These are phyloP conservation scores for Cyanistes caeruleus DNA, from an alignment of 2,113 vertebrate species.

Conservation along the genomic window DNA sequence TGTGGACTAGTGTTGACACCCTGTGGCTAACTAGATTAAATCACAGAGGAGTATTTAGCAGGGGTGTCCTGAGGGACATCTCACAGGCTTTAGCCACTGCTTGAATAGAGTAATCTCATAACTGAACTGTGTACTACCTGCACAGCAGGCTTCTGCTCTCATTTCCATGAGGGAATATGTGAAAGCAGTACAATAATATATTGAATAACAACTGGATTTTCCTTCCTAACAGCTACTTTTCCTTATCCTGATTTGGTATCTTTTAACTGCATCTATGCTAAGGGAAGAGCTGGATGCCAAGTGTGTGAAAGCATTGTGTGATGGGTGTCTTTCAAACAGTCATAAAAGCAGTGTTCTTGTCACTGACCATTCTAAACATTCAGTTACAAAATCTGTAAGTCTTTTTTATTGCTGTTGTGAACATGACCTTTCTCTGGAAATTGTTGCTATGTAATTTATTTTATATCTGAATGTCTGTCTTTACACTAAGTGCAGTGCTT, in stretches of 20 bases:
- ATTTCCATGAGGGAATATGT: not conserved
- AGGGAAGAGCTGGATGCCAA: not conserved
- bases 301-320: not conserved
- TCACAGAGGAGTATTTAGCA: constrained; percentile 4
- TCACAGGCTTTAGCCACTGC: not conserved
- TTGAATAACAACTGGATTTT: constrained; percentile 2
- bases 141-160: not conserved
- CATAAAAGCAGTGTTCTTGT: not conserved
- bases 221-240: not conserved
- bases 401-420: constrained; percentile 11
- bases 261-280: constrained; percentile 19
- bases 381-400: not conserved
- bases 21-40: constrained; percentile 31
- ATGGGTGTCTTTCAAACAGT: constrained; percentile 11
- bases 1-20: constrained; percentile 41
- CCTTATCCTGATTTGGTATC: not conserved
- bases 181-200: constrained; percentile 38
- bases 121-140: not conserved
- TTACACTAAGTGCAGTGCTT: not conserved
- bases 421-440: not conserved
- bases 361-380: not conserved
- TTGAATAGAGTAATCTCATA: not conserved
- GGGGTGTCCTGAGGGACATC: not conserved
- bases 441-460: constrained; percentile 6
- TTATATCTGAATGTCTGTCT: not conserved